A percentile compares a stretch with the other conserved stretches of the same genome.
Conservation (phyloP, 2,113 vertebrate species). For the Hypanus sabinus region DNA sequence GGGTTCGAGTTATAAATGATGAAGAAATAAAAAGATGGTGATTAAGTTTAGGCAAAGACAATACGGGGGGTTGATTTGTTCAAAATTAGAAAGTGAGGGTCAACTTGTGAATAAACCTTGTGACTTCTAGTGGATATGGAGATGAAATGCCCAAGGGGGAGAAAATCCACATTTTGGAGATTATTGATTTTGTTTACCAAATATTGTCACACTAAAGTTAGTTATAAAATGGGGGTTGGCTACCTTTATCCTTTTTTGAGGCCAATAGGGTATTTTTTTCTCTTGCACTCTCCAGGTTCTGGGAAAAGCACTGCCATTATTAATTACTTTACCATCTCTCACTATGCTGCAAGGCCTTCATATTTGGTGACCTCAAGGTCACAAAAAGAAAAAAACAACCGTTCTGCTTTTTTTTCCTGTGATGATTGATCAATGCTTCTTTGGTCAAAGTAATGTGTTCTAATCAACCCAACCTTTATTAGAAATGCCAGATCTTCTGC, state of each 20-base stretch:
- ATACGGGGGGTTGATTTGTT: no score
- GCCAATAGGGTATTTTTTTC: neutral
- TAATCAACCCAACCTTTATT: neutral
- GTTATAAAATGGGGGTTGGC: neutral
- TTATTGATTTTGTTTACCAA: neutral
- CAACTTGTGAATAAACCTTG: neutral
- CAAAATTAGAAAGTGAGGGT: neutral
- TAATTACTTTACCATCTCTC: neutral
- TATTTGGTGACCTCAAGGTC: neutral
- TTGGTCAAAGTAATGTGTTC: neutral
- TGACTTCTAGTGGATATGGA: neutral
- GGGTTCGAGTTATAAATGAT: neutral
- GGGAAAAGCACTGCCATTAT: neutral
- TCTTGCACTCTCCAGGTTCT: neutral
- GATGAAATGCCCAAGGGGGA: neutral
- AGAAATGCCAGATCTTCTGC: neutral
- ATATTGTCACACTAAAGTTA: neutral
- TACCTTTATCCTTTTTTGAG: neutral
- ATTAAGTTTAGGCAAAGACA: no score
- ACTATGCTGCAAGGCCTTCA: neutral
- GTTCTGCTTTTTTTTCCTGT: neutral
- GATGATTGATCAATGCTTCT: neutral
- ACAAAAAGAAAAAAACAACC: neutral
- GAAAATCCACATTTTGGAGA: neutral
- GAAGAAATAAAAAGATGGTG: no score